Percentiles rank a stretch among this genome's conserved stretches.
Conservation (phyloP, 2,113 vertebrate species). For the Zingel zingel region DNA sequence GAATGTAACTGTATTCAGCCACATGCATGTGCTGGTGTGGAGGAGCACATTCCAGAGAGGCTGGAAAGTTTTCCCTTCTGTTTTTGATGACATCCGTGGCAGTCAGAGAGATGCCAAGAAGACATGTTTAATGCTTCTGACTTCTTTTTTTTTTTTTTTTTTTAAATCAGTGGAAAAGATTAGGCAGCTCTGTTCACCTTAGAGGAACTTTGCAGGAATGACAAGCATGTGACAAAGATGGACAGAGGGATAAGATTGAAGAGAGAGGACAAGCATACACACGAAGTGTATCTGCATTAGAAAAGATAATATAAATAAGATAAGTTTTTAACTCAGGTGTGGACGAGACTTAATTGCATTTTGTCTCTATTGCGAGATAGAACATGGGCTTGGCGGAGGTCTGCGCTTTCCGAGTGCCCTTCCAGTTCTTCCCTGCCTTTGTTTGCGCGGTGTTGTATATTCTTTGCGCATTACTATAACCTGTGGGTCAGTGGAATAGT, state of each 20-base stretch:
- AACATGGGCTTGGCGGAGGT: no score
- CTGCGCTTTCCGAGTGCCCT: no score
- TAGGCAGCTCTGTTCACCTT: constrained; percentile 41
- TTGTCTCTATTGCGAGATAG: no score
- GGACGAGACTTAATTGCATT: no score
- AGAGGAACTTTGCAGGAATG: constrained; percentile 40
- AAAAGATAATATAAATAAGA: neutral
- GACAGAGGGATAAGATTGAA: neutral
- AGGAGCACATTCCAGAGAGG: constrained; percentile 53
- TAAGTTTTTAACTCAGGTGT: no score
- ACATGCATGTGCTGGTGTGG: constrained; percentile 22
- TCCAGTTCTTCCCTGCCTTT: neutral
- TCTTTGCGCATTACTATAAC: neutral
- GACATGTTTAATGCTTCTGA: constrained; percentile 38
- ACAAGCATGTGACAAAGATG: constrained; percentile 56
- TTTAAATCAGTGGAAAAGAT: constrained; percentile 41
- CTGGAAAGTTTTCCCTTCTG: neutral
- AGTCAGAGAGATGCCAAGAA: constrained; percentile 21
- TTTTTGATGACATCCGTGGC: constrained; percentile 39
- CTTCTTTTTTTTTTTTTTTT: neutral
- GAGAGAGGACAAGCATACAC: neutral
- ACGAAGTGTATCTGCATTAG: neutral
- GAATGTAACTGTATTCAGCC: constrained; percentile 49
- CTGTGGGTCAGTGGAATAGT: neutral
- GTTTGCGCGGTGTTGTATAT: neutral